Evolutionary conservation across 2,113 vertebrate species (phyloP), one percentile per base, ranked within the genome.

Genomic region (Lutjanus erythropterus): DNA sequence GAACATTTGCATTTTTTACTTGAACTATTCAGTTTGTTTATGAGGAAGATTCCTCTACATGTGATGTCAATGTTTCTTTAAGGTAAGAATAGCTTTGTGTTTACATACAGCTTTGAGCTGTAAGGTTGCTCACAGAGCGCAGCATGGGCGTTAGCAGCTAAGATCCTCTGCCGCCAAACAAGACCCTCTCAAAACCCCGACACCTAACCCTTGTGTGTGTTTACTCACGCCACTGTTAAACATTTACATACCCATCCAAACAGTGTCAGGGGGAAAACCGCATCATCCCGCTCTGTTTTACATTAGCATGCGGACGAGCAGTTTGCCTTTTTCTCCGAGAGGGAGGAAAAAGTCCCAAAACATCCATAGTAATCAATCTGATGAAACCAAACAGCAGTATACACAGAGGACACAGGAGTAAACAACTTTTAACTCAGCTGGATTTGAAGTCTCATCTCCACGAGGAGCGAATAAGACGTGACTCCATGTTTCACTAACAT

Each of bases 231-330:
- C 71, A 9, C 72, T 6, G 80, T 81, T 81, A 90, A 94, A 93
- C 91, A 91, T 93, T 91, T 89, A 92, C 86, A 88, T 61, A 70
- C 78, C 29, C 69, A 41, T 90, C 84, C 77, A 89, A 94, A 90
- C 86, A 79, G 71, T 65, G 65, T 91, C 83, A 71, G 78, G 16
- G 41, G 83, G 33, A 69, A 55, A 86, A 71, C 84, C 42, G 31
- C 88, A 78, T 68, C 66, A 39, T 67, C 52, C 61, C 60, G 3
- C 60, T 85, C 84, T 90, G 89, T 78, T 86, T 80, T 14, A 4
- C 61, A 85, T 89, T 82, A 85, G 73, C 82, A 85, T 86, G 83
- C 65, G 5, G 74, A 61, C 9, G 2, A 78, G 81, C 46, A 62
- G 76, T 70, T 86, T 31, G 71, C 39, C 72, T 82, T 29, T n/a